Base-by-base conservation (phyloP, 2,888 invertebrate species). In the Galeruca laticollis region DNA sequence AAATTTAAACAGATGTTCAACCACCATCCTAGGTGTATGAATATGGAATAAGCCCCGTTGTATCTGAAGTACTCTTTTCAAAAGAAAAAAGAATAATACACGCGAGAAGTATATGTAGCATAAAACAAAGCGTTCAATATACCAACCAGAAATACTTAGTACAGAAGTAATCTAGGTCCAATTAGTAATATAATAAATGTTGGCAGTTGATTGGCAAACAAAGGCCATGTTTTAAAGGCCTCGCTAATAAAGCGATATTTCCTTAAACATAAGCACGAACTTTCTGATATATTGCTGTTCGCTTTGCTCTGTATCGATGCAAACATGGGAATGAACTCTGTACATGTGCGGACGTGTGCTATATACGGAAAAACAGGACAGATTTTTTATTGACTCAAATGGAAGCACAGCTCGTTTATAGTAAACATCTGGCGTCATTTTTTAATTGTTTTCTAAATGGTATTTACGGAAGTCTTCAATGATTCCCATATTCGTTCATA, bases 191-290 rank as follows among this genome's bases (percentile, higher is more conserved):
- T 71, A 78, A 77, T 78, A 78, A 78, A 78, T 78, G 76, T 69
- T 75, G 76, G 76, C 78, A 74, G 76, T 77, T 78, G 79, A 79
- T 79, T 79, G 78, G 77, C 79, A 78, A 78, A 79, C 78, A 79
- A 79, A 75, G 77, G 73, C 51, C 69, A 60, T 67, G 68, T 72
- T 77, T 76, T 75, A 78, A 79, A 78, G 74, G 76, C 75, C 69
- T 70, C 76, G 70, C 77, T 76, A 77, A 78, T 78, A 78, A 73
- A 78, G 76, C 77, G 70, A 76, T 76, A 78, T 71, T 73, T 74
- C 73, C 73, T 68, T 75, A 67, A 69, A 70, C 66, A 70, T 72
- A 70, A 72, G 68, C 72, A 73, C 60, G 70, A 75, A 71, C 60
- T 61, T 51, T 43, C 61, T 72, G 69, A 68, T 70, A 71, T 69